phyloP scores from a whole-genome alignment of 2,797 vertebrate species.

The Morus bassanus region DNA sequence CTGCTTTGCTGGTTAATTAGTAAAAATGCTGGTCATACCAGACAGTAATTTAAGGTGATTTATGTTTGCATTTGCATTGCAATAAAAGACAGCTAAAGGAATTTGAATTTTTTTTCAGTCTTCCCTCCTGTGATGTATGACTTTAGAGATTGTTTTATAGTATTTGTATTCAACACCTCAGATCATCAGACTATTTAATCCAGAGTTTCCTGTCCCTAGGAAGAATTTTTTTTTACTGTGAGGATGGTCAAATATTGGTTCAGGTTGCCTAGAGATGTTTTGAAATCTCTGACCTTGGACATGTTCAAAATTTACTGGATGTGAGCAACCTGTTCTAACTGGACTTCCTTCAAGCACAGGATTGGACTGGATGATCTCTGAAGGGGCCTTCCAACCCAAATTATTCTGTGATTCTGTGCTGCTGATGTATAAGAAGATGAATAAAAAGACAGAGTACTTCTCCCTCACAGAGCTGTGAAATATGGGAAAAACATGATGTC shows the following conservation, averaged over 20 bases:
- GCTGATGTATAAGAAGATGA: neutral
- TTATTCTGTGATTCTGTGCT: neutral
- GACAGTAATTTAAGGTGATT: neutral
- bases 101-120: neutral
- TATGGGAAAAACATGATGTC: neutral
- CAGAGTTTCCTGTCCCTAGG: neutral
- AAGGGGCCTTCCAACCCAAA: neutral
- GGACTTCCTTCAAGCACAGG: neutral
- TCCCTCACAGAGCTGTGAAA: neutral
- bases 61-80: neutral
- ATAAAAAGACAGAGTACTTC: neutral
- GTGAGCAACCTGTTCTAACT: neutral
- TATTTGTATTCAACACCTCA: neutral
- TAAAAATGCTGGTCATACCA: neutral
- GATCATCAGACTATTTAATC: neutral
- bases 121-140: neutral
- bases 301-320: neutral
- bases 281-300: neutral
- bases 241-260: neutral
- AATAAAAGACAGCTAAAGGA: neutral
- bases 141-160: neutral
- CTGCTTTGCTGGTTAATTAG: neutral
- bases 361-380: neutral
- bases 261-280: neutral
- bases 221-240: neutral